These are phyloP conservation scores for Tipula vernalis DNA, from an alignment of 2,888 invertebrate species.

Conservation along the genomic window DNA sequence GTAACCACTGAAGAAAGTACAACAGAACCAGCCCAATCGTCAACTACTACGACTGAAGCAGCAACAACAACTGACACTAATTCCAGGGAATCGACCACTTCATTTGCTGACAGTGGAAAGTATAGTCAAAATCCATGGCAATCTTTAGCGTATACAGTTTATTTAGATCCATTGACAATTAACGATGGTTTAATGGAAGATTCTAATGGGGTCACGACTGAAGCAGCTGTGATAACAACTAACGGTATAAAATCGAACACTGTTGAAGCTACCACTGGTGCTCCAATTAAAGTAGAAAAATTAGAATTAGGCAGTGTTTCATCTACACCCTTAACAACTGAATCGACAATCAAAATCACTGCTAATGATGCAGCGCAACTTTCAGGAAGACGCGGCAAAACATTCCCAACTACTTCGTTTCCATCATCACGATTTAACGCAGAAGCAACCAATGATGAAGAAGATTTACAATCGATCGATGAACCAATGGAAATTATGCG, in stretches of 20 bases:
- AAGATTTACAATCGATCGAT: not conserved
- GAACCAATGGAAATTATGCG: conserved; percentile 33
- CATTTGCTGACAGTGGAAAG: conserved; percentile 16
- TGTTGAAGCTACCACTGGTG: conserved; percentile 18
- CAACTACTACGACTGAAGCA: conserved; percentile 22
- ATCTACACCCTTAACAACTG: conserved; percentile 24
- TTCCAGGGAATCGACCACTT: conserved; percentile 18
- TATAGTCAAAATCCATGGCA: conserved; percentile 37
- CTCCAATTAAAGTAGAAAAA: not conserved
- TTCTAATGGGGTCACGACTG: not conserved
- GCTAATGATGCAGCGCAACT: not conserved
- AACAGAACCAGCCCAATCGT: conserved; percentile 21
- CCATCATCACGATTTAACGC: conserved; percentile 15
- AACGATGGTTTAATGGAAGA: conserved; percentile 49
- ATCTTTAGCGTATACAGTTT: conserved; percentile 46
- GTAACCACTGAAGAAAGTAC: conserved; percentile 16
- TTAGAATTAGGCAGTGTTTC: not conserved
- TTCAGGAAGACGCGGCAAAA: conserved; percentile 14
- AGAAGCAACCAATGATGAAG: conserved; percentile 18
- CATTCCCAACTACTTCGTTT: conserved; percentile 15
- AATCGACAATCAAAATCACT: conserved; percentile 20
- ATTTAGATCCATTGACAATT: conserved; percentile 56
- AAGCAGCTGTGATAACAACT: conserved; percentile 6
- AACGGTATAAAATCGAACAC: conserved; percentile 12
- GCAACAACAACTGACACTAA: not conserved